These are phyloP conservation scores for Drosophila bunnanda DNA, from an alignment of 2,888 invertebrate genomes.

Conservation along the genomic window DNA sequence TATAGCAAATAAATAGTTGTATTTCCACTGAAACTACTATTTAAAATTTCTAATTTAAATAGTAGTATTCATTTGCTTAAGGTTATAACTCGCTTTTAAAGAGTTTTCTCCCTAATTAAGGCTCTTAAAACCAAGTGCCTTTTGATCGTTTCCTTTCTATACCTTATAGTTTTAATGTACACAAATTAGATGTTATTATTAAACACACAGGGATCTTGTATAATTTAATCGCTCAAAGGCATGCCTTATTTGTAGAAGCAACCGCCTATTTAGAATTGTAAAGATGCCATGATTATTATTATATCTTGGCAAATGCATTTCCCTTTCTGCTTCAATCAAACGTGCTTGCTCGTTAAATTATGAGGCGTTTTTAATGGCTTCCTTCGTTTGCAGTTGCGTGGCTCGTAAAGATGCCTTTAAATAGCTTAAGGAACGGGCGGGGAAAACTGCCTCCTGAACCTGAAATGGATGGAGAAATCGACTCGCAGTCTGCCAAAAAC, in stretches of 20 bases:
- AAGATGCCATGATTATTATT: constrained; percentile 17
- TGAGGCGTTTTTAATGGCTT: constrained; percentile 40
- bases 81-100: neutral
- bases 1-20: neutral
- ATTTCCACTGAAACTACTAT: neutral
- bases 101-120: neutral
- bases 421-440: constrained; percentile 47
- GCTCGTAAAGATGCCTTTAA: constrained; percentile 60
- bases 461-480: constrained; percentile 17
- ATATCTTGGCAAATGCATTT: constrained; percentile 14
- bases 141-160: constrained; percentile 1
- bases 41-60: neutral
- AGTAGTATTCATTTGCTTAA: neutral
- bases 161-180: neutral
- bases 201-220: neutral
- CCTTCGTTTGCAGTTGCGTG: constrained; percentile 42
- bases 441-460: constrained; percentile 4
- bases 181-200: constrained; percentile 11
- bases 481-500: constrained; percentile 64
- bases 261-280: constrained; percentile 9
- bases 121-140: neutral
- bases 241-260: constrained; percentile 2
- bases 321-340: constrained; percentile 29
- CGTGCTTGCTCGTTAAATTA: constrained; percentile 30
- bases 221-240: neutral